phyloP scores from a whole-genome alignment of 1,140 invertebrate species.

The Cyclina sinensis region DNA sequence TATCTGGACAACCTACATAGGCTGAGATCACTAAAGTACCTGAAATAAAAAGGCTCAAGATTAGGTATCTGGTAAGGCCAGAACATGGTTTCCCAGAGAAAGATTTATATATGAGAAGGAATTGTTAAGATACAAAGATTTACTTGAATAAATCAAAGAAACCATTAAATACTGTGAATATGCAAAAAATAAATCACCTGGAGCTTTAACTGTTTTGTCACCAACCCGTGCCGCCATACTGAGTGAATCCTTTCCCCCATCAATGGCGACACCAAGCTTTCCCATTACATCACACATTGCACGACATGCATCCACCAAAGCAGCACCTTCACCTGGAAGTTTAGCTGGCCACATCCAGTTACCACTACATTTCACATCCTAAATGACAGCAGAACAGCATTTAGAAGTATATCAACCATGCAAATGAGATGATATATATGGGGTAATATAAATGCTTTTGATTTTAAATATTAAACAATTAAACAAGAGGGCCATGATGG shows the following conservation, averaged over 20 bases:
- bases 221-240: conserved; percentile 97
- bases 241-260: conserved; percentile 99
- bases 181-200: conserved; percentile 89
- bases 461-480: too few relatives aligned
- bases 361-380: conserved; percentile 98
- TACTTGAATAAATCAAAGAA: too few relatives aligned
- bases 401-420: too few relatives aligned
- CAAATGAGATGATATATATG: too few relatives aligned
- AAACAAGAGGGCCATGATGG: too few relatives aligned
- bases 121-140: too few relatives aligned
- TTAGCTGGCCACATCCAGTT: conserved; percentile 99
- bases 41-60: too few relatives aligned
- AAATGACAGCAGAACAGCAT: not conserved
- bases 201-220: conserved; percentile 93
- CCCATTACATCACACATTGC: conserved; percentile 96
- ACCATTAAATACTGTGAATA: too few relatives aligned
- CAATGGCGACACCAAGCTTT: conserved; percentile 96
- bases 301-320: conserved; percentile 94
- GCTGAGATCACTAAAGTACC: conserved; percentile 97
- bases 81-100: too few relatives aligned
- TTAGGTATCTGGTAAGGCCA: too few relatives aligned
- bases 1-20: conserved; percentile 94
- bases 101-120: too few relatives aligned
- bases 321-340: conserved; percentile 95
- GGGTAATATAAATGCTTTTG: too few relatives aligned